Conservation (phyloP, 1,140 invertebrate species). For the Drosophila navojoa region DNA sequence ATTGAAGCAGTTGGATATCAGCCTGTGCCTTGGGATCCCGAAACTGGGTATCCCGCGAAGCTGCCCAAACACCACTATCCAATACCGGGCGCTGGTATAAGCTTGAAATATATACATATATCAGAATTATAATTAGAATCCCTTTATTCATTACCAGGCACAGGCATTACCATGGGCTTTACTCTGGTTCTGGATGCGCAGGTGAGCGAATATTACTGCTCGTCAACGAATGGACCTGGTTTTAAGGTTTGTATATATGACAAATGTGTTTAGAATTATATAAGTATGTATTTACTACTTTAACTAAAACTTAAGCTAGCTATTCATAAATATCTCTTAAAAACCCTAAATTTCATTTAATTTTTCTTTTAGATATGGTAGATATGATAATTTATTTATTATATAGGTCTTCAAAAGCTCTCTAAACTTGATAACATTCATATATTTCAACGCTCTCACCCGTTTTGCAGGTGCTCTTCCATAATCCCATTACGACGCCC, state of each 20-base stretch:
- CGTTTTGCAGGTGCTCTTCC: conserved; percentile 84
- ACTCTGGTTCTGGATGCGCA: conserved; percentile 89
- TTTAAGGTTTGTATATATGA: conserved; percentile 87
- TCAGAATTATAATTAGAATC: too few relatives aligned
- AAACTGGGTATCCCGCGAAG: conserved; percentile 87
- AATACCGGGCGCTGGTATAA: conserved; percentile 84
- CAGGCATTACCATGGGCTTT: conserved; percentile 88
- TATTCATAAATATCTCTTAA: too few relatives aligned
- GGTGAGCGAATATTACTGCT: conserved; percentile 90
- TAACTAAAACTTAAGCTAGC: too few relatives aligned
- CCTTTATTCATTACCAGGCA: conserved; percentile 78
- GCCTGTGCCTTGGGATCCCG: conserved; percentile 89
- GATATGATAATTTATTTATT: too few relatives aligned
- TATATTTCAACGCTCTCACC: too few relatives aligned
- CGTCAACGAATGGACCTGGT: conserved; percentile 90
- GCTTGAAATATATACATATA: background rate
- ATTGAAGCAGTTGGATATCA: conserved; percentile 31
- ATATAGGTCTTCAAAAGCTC: too few relatives aligned
- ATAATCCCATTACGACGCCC: conserved; percentile 90
- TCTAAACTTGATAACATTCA: too few relatives aligned
- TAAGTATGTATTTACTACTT: too few relatives aligned
- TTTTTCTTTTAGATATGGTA: too few relatives aligned
- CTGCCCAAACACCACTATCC: conserved; percentile 86
- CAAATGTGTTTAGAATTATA: too few relatives aligned
- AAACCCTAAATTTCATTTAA: too few relatives aligned